A percentile compares a stretch with the other conserved stretches of the same genome.
Evolutionary conservation across 1,140 invertebrate genomes (phyloP).

Genomic region (Antheraea mylitta): DNA sequence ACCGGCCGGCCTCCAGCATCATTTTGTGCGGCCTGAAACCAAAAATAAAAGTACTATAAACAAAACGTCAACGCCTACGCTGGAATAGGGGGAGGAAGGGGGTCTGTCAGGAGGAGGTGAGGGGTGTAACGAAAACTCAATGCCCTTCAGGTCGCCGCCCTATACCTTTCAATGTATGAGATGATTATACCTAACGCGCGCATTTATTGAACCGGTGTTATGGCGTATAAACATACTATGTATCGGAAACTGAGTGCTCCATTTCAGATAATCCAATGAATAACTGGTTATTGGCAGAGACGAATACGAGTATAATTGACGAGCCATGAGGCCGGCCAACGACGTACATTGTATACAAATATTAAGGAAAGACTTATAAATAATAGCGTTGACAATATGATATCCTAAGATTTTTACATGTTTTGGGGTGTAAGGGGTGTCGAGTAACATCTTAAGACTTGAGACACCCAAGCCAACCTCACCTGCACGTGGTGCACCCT

Average conservation of each 20-base stretch:
- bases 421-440: no score
- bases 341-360: no score
- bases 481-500: no score
- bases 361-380: no score
- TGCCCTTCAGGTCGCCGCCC: not conserved
- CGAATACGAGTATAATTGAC: no score
- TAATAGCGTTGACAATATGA: no score
- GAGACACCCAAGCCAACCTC: no score
- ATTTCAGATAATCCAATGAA: not conserved
- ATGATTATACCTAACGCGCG: not conserved
- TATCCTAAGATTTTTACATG: no score
- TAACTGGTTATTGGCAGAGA: no score
- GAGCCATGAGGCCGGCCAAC: no score
- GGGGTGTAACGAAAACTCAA: slow-evolving; percentile 1
- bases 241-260: not conserved
- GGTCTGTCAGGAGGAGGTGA: no score
- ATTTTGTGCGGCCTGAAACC: slow-evolving; percentile 73
- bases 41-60: slow-evolving; percentile 20
- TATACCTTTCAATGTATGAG: not conserved
- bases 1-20: slow-evolving; percentile 75
- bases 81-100: not conserved
- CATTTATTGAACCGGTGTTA: slow-evolving; percentile 3
- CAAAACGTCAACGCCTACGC: slow-evolving; percentile 14
- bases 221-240: not conserved
- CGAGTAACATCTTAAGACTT: no score